These are phyloP conservation scores for Hexactinellida sp. DNA, from an alignment of 37 sponge, comb jelly and placozoan species.

Conservation along the genomic window DNA sequence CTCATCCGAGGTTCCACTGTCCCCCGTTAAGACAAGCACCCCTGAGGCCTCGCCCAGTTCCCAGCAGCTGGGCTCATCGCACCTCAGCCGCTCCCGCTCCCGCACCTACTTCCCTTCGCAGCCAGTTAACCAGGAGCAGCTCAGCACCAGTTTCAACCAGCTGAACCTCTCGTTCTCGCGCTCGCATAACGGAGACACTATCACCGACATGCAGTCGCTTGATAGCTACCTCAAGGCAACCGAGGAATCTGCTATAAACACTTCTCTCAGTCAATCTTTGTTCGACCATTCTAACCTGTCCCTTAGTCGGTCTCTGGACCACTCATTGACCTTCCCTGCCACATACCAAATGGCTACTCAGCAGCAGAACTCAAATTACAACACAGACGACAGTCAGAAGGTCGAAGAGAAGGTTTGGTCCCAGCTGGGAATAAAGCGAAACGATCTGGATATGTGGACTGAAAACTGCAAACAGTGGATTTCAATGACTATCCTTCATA, in stretches of 20 bases:
- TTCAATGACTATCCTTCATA: constrained; percentile 5
- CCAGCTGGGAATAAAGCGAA: neutral
- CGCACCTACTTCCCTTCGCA: neutral
- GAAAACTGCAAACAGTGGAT: neutral
- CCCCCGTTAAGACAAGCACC: neutral
- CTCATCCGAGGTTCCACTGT: neutral
- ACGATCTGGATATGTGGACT: neutral
- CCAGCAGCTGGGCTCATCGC: neutral
- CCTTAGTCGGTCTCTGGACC: neutral
- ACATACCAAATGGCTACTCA: neutral
- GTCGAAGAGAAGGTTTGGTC: neutral
- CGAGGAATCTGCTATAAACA: neutral
- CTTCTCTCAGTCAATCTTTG: neutral
- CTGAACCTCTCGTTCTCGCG: neutral
- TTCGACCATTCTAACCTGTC: neutral
- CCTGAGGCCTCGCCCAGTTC: neutral
- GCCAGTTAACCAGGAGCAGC: neutral
- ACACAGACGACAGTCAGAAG: neutral
- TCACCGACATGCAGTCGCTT: neutral
- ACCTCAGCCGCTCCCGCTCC: neutral
- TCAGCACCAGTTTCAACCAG: neutral
- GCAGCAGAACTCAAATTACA: neutral
- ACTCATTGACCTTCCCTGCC: neutral
- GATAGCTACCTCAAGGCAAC: neutral
- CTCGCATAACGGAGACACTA: neutral